A percentile compares a stretch with the other conserved stretches of the same genome.
Conservation (phyloP, 2,888 invertebrate species). For the Diaperis boleti region DNA sequence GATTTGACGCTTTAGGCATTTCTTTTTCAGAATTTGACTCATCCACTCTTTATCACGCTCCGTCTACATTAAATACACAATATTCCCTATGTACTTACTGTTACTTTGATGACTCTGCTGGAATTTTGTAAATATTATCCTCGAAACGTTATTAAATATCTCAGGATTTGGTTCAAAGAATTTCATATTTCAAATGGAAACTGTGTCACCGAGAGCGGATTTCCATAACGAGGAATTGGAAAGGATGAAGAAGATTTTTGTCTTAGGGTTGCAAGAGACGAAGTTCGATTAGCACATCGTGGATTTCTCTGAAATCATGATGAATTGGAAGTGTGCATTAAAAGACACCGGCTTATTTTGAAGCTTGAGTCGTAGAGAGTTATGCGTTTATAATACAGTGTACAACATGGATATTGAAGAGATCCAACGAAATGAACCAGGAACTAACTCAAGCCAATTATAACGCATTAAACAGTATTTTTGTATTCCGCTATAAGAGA, state of each 20-base stretch:
- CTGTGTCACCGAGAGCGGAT: neutral
- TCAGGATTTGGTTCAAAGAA: constrained; percentile 38
- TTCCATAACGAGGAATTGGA: constrained; percentile 8
- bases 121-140: constrained; percentile 38
- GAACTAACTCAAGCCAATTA: too few species aligned
- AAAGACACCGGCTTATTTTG: too few species aligned
- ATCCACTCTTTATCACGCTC: constrained; percentile 35
- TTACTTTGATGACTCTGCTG: constrained; percentile 32
- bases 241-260: constrained; percentile 6
- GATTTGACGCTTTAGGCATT: constrained; percentile 29
- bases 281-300: constrained; percentile 9
- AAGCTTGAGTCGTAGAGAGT: too few species aligned
- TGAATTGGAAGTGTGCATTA: too few species aligned
- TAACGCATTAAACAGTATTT: too few species aligned
- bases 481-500: too few species aligned
- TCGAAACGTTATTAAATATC: constrained; percentile 36
- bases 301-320: neutral
- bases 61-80: constrained; percentile 39
- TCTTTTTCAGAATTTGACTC: constrained; percentile 27
- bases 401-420: too few species aligned
- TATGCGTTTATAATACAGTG: too few species aligned
- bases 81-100: constrained; percentile 35
- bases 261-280: neutral
- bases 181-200: constrained; percentile 24
- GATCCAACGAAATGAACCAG: too few species aligned